phyloP scores from a whole-genome alignment of 2,888 invertebrate species.

The Drosophila nr. medialis region DNA sequence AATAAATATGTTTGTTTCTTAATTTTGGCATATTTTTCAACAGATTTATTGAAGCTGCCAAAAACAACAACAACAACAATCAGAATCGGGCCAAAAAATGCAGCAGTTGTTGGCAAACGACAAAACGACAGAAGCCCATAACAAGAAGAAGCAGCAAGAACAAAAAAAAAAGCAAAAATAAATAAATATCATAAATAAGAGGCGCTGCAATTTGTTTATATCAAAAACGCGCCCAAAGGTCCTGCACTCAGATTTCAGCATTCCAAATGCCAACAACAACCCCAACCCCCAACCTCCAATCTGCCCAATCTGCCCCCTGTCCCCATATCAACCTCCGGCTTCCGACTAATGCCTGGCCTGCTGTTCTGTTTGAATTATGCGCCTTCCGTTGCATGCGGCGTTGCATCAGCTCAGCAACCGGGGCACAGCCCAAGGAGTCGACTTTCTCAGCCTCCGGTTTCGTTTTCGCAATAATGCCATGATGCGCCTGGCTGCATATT shows the following conservation, averaged over 20 bases:
- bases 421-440: conserved; percentile 46
- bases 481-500: conserved; percentile 74
- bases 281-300: neutral
- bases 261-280: conserved; percentile 53
- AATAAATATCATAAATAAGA: conserved; percentile 75
- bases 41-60: conserved; percentile 48
- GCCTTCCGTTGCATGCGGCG: conserved; percentile 78
- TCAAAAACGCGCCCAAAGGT: conserved; percentile 62
- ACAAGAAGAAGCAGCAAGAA: conserved; percentile 15
- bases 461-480: conserved; percentile 57
- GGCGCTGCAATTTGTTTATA: conserved; percentile 80
- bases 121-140: conserved; percentile 1
- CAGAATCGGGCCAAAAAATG: conserved; percentile 11
- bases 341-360: conserved; percentile 52
- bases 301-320: neutral
- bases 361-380: conserved; percentile 75
- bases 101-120: conserved; percentile 19
- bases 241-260: conserved; percentile 60
- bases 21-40: conserved; percentile 8
- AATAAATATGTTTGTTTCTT: neutral
- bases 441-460: conserved; percentile 22
- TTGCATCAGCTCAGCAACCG: conserved; percentile 40
- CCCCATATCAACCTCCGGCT: neutral
- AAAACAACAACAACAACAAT: neutral
- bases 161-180: conserved; percentile 32